Evolutionary conservation across 2,113 vertebrate genomes (phyloP), one percentile per base, ranked within the genome.

Genomic region (Cheilinus undulatus): DNA sequence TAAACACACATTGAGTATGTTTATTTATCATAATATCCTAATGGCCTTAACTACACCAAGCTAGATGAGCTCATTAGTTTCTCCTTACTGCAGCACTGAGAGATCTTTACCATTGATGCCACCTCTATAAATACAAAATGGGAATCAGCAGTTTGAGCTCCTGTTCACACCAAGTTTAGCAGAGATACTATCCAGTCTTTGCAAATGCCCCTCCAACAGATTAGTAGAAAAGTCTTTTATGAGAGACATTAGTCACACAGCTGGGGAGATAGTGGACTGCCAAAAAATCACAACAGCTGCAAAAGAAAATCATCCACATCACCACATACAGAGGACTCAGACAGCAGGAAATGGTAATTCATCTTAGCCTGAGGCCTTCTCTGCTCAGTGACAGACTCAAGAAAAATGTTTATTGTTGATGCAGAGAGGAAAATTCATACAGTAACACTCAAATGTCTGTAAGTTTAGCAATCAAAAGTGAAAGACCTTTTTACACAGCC

Each of bases 11-110:
- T 12, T n/a, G n/a, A n/a, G n/a, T n/a, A 34, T 10, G 32, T 10
- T 11, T 10, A 82, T 89, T 82, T 87, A 90, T 88, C 77, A 82
- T 69, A 76, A 79, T 80, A 85, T 78, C 82, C 65, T 83, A 17
- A 5, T 40, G 15, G 15, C 14, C 13, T 17, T 3, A 4, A 40
- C 38, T 40, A 17, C 15, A 40, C 3, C 38, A 40, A 14, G 3
- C 13, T 15, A 17, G 88, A 90, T 85, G 87, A 86, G 65, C 84
- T 92, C 45, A 82, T 87, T 69, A 40, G 46, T 43, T 80, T 48
- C 36, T 48, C 34, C 63, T 69, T 58, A 19, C 40, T 19, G 5
- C 46, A n/a, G 49, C 24, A 28, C 69, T 78, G 57, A 59, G 75
- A 36, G 43, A 48, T 58, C 22, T 49, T 14, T 42, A 38, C 58